Evolutionary conservation across 1,140 invertebrate genomes (phyloP).

Genomic region (Propsilocerus akamusi): DNA sequence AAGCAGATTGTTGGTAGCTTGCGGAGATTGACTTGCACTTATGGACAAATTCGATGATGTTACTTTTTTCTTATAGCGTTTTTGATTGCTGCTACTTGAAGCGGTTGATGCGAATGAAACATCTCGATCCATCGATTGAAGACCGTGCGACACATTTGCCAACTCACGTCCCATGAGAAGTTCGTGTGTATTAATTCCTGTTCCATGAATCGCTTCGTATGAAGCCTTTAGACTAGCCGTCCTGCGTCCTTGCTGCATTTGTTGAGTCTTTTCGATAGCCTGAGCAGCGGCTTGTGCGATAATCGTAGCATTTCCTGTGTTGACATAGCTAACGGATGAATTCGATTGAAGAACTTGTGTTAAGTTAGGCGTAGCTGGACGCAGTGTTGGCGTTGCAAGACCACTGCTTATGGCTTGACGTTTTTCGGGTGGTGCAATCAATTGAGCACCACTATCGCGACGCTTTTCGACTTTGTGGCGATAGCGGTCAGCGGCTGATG

Average conservation of each 20-base stretch:
- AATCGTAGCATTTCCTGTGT: constrained; percentile 52
- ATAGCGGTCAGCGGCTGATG: constrained; percentile 14
- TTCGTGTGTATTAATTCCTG: constrained; percentile 33
- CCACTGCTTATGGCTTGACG: constrained; percentile 18
- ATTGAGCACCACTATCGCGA: constrained; percentile 27
- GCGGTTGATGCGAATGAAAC: not conserved
- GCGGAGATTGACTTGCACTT: not conserved
- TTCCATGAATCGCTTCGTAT: constrained; percentile 61
- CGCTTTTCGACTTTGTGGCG: constrained; percentile 31
- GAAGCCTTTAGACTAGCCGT: constrained; percentile 90
- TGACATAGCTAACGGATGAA: constrained; percentile 5
- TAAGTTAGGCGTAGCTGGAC: constrained; percentile 9
- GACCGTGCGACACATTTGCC: constrained; percentile 33
- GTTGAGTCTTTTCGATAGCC: constrained; percentile 89
- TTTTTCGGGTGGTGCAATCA: constrained; percentile 23
- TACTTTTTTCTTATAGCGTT: not conserved
- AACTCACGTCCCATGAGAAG: constrained; percentile 44
- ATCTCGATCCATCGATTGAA: not conserved
- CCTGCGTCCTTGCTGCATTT: constrained; percentile 86
- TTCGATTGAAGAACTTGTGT: constrained; percentile 4
- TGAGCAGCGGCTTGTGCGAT: constrained; percentile 90
- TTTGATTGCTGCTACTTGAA: not conserved
- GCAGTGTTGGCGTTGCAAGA: constrained; percentile 7
- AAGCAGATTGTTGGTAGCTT: not conserved
- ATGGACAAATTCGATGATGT: not conserved